Evolutionary conservation across 2,888 invertebrate species (phyloP).

Genomic region (Trissolcus brochymenae): DNA sequence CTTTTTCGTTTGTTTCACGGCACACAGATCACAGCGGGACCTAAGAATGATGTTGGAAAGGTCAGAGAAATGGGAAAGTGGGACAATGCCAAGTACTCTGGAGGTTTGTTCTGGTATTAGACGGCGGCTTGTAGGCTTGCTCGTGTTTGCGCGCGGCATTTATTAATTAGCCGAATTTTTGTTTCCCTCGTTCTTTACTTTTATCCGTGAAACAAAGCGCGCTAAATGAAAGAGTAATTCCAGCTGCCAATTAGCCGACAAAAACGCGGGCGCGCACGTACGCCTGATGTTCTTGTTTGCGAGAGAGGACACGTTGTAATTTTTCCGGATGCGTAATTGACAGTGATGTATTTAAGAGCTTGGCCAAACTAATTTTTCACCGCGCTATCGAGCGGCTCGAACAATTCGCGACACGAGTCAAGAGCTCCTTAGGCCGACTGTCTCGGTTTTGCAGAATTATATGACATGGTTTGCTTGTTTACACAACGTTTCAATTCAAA

Average conservation of each 20-base stretch:
- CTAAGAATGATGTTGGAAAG: slow-evolving; percentile 39
- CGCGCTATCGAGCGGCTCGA: slow-evolving; percentile 1
- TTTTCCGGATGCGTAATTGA: slow-evolving; percentile 41
- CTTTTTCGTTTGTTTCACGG: slow-evolving; percentile 36
- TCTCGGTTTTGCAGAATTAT: not conserved
- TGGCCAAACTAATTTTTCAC: slow-evolving; percentile 35
- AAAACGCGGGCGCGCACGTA: slow-evolving; percentile 14
- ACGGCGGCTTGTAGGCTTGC: slow-evolving; percentile 14
- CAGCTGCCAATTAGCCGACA: slow-evolving; percentile 40
- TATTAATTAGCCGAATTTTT: slow-evolving; percentile 39
- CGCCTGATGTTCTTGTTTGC: slow-evolving; percentile 19
- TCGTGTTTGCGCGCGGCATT: slow-evolving; percentile 25
- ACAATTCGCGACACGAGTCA: slow-evolving; percentile 7
- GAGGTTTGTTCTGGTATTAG: slow-evolving; percentile 32
- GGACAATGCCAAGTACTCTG: slow-evolving; percentile 43
- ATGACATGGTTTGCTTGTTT: not conserved
- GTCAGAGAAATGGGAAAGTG: slow-evolving; percentile 47
- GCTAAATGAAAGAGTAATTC: slow-evolving; percentile 30
- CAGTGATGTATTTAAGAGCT: slow-evolving; percentile 38
- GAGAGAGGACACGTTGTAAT: slow-evolving; percentile 18
- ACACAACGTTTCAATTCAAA: too few species aligned
- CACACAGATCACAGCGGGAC: slow-evolving; percentile 29
- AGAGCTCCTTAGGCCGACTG: not conserved
- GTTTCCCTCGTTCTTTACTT: slow-evolving; percentile 15
- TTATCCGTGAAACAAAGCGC: slow-evolving; percentile 32